Evolutionary conservation across 2,797 vertebrate species (phyloP), one percentile per base, ranked within the genome.

Genomic region (Hephaestus fuliginosus): DNA sequence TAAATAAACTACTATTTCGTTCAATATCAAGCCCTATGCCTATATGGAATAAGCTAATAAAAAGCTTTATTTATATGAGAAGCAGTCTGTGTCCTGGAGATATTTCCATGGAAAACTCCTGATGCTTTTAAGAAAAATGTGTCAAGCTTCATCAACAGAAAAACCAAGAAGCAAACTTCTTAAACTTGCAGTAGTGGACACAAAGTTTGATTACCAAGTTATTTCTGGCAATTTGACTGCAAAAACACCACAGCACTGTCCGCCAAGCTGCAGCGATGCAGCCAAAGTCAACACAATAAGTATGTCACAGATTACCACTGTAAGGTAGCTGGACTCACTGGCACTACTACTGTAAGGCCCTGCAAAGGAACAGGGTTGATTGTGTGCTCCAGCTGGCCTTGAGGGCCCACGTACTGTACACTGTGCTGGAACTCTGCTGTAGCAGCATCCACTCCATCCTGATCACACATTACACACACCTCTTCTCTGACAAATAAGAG

Each of bases 251-350:
- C 62, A 71, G 75, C 41, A 14, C 25, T 10, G 48, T 51, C 62
- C 5, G 20, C 30, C 76, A 20, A 67, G 52, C 43, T 62, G 65
- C 69, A 30, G 0, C 0, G 11, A 56, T 1, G 5, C 1, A 12
- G 41, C 79, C 86, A 81, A 74, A 69, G 76, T 76, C 81, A 78
- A 83, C 84, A 85, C n/a, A 8, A 51, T 20, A 61, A 57, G 70
- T 81, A 80, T 74, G 25, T 70, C 1, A 2, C 76, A 76, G 55
- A 73, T 78, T 72, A 77, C 53, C 57, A 66, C 71, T 57, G 70
- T 33, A 25, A 75, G 48, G 65, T 77, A 55, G 63, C 72, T 39
- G 64, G 67, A 79, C 48, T 11, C 74, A 71, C 33, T 36, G 4
- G 70, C 64, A 43, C 28, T 7, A 33, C 69, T 28, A 18, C 48